Base-by-base conservation (phyloP, 2,888 invertebrate species). In the Adineta ricciae region DNA sequence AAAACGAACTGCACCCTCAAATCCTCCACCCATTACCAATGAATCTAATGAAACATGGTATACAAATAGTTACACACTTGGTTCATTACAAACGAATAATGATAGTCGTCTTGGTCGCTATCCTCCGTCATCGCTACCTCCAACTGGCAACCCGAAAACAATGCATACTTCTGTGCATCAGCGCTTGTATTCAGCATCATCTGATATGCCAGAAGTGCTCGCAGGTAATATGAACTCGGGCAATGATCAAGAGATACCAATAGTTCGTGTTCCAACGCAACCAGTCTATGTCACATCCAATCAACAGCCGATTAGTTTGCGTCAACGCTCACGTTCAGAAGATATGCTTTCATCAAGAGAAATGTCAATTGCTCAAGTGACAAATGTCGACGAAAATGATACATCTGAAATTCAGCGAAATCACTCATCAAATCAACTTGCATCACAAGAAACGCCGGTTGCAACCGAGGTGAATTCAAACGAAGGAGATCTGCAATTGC, bases 311-410 rank as follows among this genome's bases (percentile, higher is more conserved):
- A 41, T 24, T 41, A 41, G 24, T 41, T 2, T n/a, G 7, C 78
- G 78, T 78, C 78, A 78, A 78, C 78, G 78, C 14, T 41, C 78
- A 78, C 38, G 41, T 41, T 78, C 78, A 24, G 78, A 78, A 78
- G 78, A 78, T 78, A 78, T 78, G 78, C 78, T 78, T 38, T 78
- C 78, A 78, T 41, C 78, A 21, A 78, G 41, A 78, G 78, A 78
- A 11, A 1, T 78, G 9, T n/a, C 78, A 4, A 38, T 41, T 11
- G 8, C 11, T n/a, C 41, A 78, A 78, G 32, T 14, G 24, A 24
- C 78, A 41, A 41, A 41, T 38, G 2, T 32, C 24, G 41, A 78
- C 16, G 36, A 21, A 1, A 78, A 78, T n/a, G 36, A 78, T 78
- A 41, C 24, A 78, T 1, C 1, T 78, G 24, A 78, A 41, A 24